These are phyloP conservation scores for Prionailurus bengalensis DNA, from an alignment of 2,113 vertebrate species.

Conservation along the genomic window DNA sequence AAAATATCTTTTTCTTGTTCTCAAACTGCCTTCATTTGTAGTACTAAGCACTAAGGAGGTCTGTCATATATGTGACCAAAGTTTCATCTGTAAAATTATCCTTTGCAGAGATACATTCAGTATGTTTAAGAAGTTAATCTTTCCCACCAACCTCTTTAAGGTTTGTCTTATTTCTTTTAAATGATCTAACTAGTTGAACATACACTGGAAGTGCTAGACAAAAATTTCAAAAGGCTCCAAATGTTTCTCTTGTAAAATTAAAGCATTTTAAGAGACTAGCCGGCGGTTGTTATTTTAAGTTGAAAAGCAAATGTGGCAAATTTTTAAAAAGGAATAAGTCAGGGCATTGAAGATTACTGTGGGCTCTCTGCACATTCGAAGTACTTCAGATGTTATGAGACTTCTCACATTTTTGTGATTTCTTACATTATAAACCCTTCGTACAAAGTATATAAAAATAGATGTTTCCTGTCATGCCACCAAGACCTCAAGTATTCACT, in stretches of 20 bases:
- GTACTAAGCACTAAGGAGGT: background rate
- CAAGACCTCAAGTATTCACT: background rate
- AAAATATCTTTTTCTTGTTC: background rate
- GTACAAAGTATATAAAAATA: conserved; percentile 20
- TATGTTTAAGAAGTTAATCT: background rate
- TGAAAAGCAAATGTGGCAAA: background rate
- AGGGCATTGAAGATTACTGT: background rate
- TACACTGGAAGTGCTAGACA: conserved; percentile 1
- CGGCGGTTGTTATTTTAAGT: background rate
- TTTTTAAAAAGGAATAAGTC: background rate
- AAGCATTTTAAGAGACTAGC: conserved; percentile 24
- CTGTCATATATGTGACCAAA: background rate
- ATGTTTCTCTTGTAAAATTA: conserved; percentile 48
- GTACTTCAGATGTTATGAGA: background rate
- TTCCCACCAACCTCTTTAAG: background rate
- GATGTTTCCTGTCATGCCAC: background rate
- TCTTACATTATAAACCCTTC: background rate
- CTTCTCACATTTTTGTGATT: conserved; percentile 41
- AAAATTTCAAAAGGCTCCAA: conserved; percentile 1
- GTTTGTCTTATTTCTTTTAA: conserved; percentile 1
- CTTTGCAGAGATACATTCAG: background rate
- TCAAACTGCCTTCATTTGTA: conserved; percentile 3
- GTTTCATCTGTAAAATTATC: background rate
- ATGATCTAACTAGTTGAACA: background rate
- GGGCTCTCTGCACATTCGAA: background rate